Evolutionary conservation across 2,888 invertebrate species (phyloP).

Genomic region (Dioctria rufipes): DNA sequence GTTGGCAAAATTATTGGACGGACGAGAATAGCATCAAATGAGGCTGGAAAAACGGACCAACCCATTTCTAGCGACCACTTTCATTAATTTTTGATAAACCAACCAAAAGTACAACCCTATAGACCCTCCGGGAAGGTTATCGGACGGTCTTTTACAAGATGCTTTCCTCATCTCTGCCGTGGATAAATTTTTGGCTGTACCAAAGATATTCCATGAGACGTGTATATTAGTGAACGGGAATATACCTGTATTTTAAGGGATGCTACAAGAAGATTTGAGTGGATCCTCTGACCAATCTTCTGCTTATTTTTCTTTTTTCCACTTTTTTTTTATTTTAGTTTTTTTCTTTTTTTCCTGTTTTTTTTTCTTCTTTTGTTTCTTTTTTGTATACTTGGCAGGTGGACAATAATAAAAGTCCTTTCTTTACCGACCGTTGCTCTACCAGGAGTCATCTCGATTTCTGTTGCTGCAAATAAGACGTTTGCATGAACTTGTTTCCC

Average conservation of each 20-base stretch:
- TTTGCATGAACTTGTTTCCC: constrained; percentile 42
- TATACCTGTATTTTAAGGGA: constrained; percentile 44
- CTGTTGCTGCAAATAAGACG: constrained; percentile 47
- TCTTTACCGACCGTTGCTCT: constrained; percentile 15
- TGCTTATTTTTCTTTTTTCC: constrained; percentile 16
- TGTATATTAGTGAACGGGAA: constrained; percentile 42
- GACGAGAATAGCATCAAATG: constrained; percentile 52
- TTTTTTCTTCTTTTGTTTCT: constrained; percentile 3
- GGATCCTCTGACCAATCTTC: constrained; percentile 45
- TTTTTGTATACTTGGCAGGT: constrained; percentile 32
- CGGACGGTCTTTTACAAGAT: constrained; percentile 47
- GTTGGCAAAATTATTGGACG: constrained; percentile 51
- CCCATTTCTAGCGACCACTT: constrained; percentile 50
- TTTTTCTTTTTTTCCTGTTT: too few relatives aligned
- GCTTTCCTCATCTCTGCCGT: constrained; percentile 23
- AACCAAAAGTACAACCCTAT: constrained; percentile 49
- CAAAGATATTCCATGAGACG: constrained; percentile 36
- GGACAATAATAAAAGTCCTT: constrained; percentile 53
- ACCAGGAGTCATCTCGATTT: constrained; percentile 39
- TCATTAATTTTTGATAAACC: constrained; percentile 52
- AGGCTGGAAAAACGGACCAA: constrained; percentile 49
- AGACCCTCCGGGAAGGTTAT: constrained; percentile 42
- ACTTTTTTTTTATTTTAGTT: constrained; percentile 19
- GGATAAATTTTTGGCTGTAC: constrained; percentile 47
- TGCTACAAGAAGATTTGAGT: constrained; percentile 46